Percentiles rank a stretch among this genome's conserved stretches.
These are phyloP conservation scores for Chinchilla lanigera DNA, from an alignment of 2,113 vertebrate genomes.

Conservation along the genomic window DNA sequence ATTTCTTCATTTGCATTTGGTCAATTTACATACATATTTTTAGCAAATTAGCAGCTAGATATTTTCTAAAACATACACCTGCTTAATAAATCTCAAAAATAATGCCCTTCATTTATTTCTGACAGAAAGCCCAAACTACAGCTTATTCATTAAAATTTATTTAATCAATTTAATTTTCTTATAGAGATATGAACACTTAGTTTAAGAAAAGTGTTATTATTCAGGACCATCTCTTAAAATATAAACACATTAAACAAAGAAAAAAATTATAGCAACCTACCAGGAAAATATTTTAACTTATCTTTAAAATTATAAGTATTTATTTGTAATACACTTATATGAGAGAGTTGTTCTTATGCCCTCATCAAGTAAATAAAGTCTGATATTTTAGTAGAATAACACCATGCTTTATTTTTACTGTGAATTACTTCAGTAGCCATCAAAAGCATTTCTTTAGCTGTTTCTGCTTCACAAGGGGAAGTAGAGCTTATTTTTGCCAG, in stretches of 20 bases:
- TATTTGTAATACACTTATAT: conserved; percentile 39
- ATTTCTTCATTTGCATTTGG: background rate
- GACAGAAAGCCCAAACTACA: background rate
- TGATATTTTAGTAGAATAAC: conserved; percentile 82
- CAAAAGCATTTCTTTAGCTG: conserved; percentile 71
- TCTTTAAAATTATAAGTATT: conserved; percentile 61
- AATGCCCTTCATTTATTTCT: background rate
- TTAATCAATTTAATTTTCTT: background rate
- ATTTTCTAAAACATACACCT: conserved; percentile 8
- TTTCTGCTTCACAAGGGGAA: conserved; percentile 72
- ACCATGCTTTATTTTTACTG: conserved; percentile 80
- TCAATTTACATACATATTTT: background rate
- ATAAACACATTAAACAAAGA: background rate
- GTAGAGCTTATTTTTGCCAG: conserved; percentile 64
- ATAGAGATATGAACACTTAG: conserved; percentile 11
- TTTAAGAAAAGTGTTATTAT: background rate
- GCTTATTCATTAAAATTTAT: background rate
- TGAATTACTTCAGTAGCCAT: conserved; percentile 70
- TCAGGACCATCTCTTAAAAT: background rate
- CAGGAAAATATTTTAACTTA: conserved; percentile 64
- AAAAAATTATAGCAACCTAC: conserved; percentile 22
- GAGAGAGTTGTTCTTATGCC: conserved; percentile 55
- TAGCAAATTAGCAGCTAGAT: conserved; percentile 11
- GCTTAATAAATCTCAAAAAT: background rate
- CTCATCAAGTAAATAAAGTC: conserved; percentile 76